A percentile compares a stretch with the other conserved stretches of the same genome.
Conservation (phyloP, 2,113 vertebrate species). For the Piliocolobus tephrosceles region DNA sequence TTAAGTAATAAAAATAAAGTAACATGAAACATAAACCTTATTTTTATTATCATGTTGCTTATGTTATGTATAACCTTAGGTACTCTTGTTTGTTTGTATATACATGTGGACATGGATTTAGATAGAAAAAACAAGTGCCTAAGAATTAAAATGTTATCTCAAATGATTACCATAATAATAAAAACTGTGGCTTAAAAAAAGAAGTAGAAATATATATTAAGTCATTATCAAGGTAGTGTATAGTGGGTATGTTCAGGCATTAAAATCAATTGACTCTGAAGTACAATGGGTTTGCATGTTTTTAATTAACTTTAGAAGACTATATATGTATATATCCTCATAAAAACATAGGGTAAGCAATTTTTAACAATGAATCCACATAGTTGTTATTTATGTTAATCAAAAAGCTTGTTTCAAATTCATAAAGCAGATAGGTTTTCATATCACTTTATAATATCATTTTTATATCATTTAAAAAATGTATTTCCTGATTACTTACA, state of each 20-base stretch:
- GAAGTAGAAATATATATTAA: background rate
- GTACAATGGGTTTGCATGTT: background rate
- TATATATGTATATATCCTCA: background rate
- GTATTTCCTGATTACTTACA: background rate
- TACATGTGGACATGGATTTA: background rate
- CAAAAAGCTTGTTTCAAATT: background rate
- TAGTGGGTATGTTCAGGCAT: background rate
- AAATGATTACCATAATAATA: background rate
- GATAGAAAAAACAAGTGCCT: background rate
- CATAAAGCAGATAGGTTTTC: background rate
- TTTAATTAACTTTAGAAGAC: background rate
- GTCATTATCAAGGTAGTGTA: background rate
- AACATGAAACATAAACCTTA: background rate
- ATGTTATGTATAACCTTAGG: background rate
- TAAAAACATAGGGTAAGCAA: background rate
- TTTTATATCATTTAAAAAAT: background rate
- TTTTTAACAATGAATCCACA: background rate
- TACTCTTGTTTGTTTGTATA: background rate
- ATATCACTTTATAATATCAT: background rate
- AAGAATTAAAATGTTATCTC: background rate
- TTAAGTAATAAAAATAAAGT: background rate
- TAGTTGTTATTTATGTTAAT: background rate
- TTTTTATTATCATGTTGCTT: background rate
- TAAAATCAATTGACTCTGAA: background rate
- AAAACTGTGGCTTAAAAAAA: background rate